A percentile compares a stretch with the other conserved stretches of the same genome.
phyloP scores from a whole-genome alignment of 2,113 vertebrate species.

The Anser cygnoides region DNA sequence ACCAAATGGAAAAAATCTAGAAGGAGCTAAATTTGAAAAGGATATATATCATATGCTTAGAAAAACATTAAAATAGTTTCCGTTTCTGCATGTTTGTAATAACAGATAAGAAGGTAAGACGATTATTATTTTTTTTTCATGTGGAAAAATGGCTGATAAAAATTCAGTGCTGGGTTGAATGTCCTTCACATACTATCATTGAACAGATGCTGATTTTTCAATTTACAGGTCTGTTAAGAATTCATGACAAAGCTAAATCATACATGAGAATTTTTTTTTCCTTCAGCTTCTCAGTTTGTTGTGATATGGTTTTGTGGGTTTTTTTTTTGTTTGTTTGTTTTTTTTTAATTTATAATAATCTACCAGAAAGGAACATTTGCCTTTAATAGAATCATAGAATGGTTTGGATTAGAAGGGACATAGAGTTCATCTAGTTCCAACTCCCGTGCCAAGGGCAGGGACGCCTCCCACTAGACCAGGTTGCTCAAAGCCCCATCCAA shows the following conservation, averaged over 20 bases:
- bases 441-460: too few relatives aligned
- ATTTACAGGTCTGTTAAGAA: constrained; percentile 52
- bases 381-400: background rate
- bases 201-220: constrained; percentile 51
- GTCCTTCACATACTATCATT: constrained; percentile 43
- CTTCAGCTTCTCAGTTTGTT: background rate
- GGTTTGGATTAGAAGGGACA: too few relatives aligned
- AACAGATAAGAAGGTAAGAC: background rate
- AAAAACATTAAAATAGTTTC: background rate
- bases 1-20: background rate
- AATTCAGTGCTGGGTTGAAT: background rate
- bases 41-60: background rate
- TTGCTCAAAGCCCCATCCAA: too few relatives aligned
- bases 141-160: background rate
- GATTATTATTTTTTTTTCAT: background rate
- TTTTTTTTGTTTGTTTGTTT: too few relatives aligned
- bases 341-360: background rate
- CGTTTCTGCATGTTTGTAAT: background rate
- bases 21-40: background rate
- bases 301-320: background rate
- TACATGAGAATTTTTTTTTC: background rate
- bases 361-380: background rate
- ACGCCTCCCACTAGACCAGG: too few relatives aligned
- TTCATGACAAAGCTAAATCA: constrained; percentile 43
- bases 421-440: too few relatives aligned